Evolutionary conservation across 2,888 invertebrate genomes (phyloP).

Genomic region (Heliconius aoede): DNA sequence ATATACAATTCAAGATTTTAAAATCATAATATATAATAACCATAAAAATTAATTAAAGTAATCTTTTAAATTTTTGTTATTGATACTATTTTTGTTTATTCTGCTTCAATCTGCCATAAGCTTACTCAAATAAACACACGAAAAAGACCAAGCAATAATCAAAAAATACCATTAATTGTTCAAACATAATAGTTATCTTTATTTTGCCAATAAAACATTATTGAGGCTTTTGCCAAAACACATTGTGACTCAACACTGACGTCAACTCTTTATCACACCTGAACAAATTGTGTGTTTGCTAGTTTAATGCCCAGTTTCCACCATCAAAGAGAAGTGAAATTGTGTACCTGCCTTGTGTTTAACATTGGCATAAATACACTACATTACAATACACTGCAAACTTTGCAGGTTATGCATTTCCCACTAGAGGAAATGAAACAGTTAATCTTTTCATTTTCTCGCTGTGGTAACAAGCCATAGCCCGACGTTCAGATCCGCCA

Average conservation of each 20-base stretch:
- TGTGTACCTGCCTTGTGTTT: background rate
- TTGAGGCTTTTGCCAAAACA: conserved; percentile 37
- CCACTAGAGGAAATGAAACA: too few species aligned
- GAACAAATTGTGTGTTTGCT: conserved; percentile 45
- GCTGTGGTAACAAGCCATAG: too few species aligned
- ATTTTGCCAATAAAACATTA: conserved; percentile 24
- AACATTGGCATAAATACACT: background rate
- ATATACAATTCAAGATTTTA: background rate
- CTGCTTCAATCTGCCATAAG: background rate
- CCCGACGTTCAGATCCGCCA: too few species aligned
- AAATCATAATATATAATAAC: too few species aligned
- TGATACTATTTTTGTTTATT: background rate
- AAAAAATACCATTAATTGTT: background rate
- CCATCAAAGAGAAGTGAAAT: conserved; percentile 5
- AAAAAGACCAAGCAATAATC: background rate
- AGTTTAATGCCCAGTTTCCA: conserved; percentile 41
- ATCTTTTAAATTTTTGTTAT: background rate
- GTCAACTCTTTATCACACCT: conserved; percentile 46
- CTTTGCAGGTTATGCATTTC: too few species aligned
- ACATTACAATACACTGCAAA: too few species aligned
- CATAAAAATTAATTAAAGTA: too few species aligned
- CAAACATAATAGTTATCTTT: background rate
- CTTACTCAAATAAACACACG: background rate
- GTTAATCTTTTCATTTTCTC: too few species aligned
- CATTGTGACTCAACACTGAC: conserved; percentile 40